phyloP scores from a whole-genome alignment of 2,797 vertebrate species.

The Tinamus major region DNA sequence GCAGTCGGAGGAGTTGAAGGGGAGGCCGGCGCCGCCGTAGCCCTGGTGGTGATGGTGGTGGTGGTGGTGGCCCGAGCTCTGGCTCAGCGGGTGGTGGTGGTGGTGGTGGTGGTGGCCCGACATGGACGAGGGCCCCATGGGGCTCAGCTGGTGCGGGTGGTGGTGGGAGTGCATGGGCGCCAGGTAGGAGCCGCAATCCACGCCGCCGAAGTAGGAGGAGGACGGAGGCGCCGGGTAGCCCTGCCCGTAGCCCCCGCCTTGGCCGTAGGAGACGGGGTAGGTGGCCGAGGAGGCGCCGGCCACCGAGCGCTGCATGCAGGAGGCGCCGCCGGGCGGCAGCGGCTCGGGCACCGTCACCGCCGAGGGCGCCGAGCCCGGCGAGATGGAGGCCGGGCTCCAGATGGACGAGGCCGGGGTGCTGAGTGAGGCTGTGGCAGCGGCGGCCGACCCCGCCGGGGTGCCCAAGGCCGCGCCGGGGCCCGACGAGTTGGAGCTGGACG shows the following conservation, averaged over 20 bases:
- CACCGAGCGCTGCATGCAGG: constrained; percentile 92
- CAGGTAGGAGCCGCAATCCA: constrained; percentile 96
- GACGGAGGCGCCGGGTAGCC: constrained; percentile 91
- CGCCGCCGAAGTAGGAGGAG: constrained; percentile 94
- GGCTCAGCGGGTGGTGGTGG: constrained; percentile 94
- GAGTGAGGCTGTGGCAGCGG: constrained; percentile 56
- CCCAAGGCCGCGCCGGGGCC: constrained; percentile 78
- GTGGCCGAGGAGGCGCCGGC: constrained; percentile 85
- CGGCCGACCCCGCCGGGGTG: constrained; percentile 36
- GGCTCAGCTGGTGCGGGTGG: constrained; percentile 94
- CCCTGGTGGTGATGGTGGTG: constrained; percentile 92
- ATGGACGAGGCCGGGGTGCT: constrained; percentile 90
- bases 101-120: constrained; percentile 77
- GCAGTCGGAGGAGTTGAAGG: constrained; percentile 98
- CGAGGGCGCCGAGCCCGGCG: constrained; percentile 86
- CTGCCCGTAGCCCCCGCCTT: constrained; percentile 91
- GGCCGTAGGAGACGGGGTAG: constrained; percentile 95
- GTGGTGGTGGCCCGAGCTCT: constrained; percentile 91
- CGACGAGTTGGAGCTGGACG: constrained; percentile 83
- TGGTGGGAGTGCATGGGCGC: constrained; percentile 97
- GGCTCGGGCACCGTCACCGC: constrained; percentile 87
- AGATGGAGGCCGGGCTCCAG: constrained; percentile 98
- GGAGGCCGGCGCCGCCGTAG: constrained; percentile 87
- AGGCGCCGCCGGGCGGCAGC: constrained; percentile 86
- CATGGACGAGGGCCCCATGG: constrained; percentile 94